A percentile compares a stretch with the other conserved stretches of the same genome.
These are phyloP conservation scores for Microhierax caerulescens DNA, from an alignment of 2,797 vertebrate genomes.

Conservation along the genomic window DNA sequence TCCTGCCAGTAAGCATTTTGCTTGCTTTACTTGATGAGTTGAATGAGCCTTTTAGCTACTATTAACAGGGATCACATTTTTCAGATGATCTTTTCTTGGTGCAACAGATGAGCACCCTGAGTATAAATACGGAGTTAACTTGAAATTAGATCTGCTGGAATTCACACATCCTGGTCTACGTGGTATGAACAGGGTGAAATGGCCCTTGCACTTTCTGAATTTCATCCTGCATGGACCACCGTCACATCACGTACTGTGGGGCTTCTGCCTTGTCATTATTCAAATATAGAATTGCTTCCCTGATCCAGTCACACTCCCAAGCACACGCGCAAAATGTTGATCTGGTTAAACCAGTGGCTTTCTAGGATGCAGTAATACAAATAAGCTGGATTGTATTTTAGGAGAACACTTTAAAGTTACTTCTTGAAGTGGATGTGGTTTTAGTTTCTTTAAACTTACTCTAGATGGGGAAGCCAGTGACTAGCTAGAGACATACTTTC, in stretches of 20 bases:
- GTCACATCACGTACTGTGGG: background rate
- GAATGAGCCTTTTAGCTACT: background rate
- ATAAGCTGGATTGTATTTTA: background rate
- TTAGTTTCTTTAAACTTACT: background rate
- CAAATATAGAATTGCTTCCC: background rate
- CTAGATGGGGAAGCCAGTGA: background rate
- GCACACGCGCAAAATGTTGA: background rate
- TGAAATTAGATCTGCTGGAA: slow-evolving; percentile 61
- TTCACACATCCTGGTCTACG: slow-evolving; percentile 24
- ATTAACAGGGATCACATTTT: background rate
- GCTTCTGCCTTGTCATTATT: background rate
- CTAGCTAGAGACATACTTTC: background rate
- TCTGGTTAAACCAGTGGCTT: background rate
- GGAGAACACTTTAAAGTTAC: background rate
- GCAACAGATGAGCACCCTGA: slow-evolving; percentile 30
- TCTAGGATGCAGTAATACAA: background rate
- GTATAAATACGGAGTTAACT: slow-evolving; percentile 20
- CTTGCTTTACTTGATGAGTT: background rate
- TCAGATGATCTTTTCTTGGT: slow-evolving; percentile 10
- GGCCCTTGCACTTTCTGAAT: background rate
- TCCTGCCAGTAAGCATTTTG: background rate
- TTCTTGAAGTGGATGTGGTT: background rate
- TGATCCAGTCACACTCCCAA: background rate
- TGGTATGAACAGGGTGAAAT: background rate
- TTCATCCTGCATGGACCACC: background rate